A percentile compares a stretch with the other conserved stretches of the same genome.
Evolutionary conservation across 2,888 invertebrate genomes (phyloP).

Genomic region (Drosophila percnosoma): DNA sequence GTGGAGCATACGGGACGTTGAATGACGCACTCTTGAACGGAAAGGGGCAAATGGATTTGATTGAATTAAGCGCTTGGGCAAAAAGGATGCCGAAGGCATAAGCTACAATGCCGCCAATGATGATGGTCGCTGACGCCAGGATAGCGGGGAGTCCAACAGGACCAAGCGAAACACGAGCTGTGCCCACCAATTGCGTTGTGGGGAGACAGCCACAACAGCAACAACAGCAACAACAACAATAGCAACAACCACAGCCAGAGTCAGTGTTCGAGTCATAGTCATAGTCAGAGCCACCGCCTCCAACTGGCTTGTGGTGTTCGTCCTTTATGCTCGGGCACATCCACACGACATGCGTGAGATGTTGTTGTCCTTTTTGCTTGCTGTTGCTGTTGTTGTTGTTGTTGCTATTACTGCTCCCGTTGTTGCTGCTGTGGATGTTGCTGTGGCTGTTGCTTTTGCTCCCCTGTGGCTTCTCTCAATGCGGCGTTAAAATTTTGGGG

Average conservation of each 20-base stretch:
- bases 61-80: conserved; percentile 71
- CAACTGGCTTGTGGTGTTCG: conserved; percentile 40
- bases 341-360: conserved; percentile 43
- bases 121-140: conserved; percentile 56
- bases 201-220: conserved; percentile 13
- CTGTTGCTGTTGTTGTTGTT: conserved; percentile 22
- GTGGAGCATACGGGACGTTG: conserved; percentile 56
- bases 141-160: conserved; percentile 63
- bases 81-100: conserved; percentile 38
- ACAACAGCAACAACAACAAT: background rate
- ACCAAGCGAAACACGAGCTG: conserved; percentile 28
- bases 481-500: conserved; percentile 79
- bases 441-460: conserved; percentile 30
- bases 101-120: conserved; percentile 38
- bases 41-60: conserved; percentile 65
- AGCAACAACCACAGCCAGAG: background rate
- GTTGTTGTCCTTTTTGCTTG: conserved; percentile 33
- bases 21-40: conserved; percentile 60
- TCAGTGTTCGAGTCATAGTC: background rate
- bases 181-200: conserved; percentile 60
- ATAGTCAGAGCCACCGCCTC: conserved; percentile 32
- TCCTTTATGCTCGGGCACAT: conserved; percentile 41
- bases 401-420: conserved; percentile 25
- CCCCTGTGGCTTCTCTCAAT: conserved; percentile 73
- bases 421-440: conserved; percentile 30